Conservation (phyloP, 2,113 vertebrate genomes). For the Limnothrissa miodon region DNA sequence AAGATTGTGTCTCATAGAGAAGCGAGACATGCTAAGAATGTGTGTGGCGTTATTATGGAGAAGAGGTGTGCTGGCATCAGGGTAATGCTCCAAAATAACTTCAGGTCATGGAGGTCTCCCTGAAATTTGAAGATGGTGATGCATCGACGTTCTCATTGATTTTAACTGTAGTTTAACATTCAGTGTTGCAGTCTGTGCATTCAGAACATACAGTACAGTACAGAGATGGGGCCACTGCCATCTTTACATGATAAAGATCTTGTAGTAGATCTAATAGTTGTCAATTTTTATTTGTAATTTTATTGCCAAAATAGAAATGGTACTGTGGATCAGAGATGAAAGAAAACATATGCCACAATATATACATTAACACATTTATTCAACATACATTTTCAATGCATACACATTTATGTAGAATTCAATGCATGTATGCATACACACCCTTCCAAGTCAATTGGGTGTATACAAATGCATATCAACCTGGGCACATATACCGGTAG, state of each 20-base stretch:
- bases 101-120: neutral
- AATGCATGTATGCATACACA: too few relatives aligned
- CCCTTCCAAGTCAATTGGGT: too few relatives aligned
- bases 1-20: neutral
- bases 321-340: neutral
- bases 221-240: neutral
- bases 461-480: too few relatives aligned
- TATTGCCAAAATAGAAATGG: neutral
- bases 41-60: neutral
- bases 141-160: neutral
- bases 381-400: too few relatives aligned
- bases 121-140: neutral
- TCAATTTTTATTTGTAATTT: neutral
- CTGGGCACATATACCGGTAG: too few relatives aligned
- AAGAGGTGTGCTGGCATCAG: neutral
- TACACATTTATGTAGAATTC: too few relatives aligned
- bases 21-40: neutral
- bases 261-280: too few relatives aligned
- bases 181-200: conserved; percentile 26
- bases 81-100: neutral
- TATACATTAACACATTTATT: too few relatives aligned
- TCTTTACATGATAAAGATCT: neutral
- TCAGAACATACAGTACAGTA: neutral
- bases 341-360: too few relatives aligned
- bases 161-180: neutral